Evolutionary conservation across 2,797 vertebrate genomes (phyloP).

Genomic region (Chromis chromis): DNA sequence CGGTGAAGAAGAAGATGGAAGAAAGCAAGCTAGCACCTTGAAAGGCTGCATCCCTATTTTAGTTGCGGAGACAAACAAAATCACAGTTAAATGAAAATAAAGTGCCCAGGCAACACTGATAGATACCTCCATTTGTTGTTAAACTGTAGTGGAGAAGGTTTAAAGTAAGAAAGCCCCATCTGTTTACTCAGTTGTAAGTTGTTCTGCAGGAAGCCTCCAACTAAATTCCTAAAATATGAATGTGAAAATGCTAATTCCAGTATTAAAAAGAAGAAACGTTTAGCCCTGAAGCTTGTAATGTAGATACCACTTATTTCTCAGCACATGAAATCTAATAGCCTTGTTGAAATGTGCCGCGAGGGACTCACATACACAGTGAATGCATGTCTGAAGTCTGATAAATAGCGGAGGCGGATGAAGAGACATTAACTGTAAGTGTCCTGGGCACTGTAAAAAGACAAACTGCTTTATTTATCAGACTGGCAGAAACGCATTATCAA

Average conservation of each 20-base stretch:
- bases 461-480: slow-evolving; percentile 86
- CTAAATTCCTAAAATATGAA: slow-evolving; percentile 21
- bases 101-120: background rate
- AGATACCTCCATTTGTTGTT: background rate
- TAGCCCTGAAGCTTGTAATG: slow-evolving; percentile 43
- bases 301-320: slow-evolving; percentile 53
- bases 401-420: slow-evolving; percentile 75
- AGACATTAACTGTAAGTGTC: slow-evolving; percentile 82
- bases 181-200: slow-evolving; percentile 19
- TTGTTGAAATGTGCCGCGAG: slow-evolving; percentile 71
- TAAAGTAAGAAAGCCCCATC: background rate
- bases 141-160: background rate
- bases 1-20: background rate
- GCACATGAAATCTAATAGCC: slow-evolving; percentile 72
- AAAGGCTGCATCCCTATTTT: background rate
- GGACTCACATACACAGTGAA: slow-evolving; percentile 65
- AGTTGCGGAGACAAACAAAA: slow-evolving; percentile 7
- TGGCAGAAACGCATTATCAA: slow-evolving; percentile 77
- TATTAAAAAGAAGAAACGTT: slow-evolving; percentile 35
- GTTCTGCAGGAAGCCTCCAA: background rate
- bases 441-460: slow-evolving; percentile 81
- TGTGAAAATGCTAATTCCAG: slow-evolving; percentile 34
- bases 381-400: slow-evolving; percentile 81
- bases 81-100: background rate
- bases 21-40: background rate